Evolutionary conservation across 2,888 invertebrate genomes (phyloP), one percentile per base, ranked within the genome.

Genomic region (Philhelius pedissequus): DNA sequence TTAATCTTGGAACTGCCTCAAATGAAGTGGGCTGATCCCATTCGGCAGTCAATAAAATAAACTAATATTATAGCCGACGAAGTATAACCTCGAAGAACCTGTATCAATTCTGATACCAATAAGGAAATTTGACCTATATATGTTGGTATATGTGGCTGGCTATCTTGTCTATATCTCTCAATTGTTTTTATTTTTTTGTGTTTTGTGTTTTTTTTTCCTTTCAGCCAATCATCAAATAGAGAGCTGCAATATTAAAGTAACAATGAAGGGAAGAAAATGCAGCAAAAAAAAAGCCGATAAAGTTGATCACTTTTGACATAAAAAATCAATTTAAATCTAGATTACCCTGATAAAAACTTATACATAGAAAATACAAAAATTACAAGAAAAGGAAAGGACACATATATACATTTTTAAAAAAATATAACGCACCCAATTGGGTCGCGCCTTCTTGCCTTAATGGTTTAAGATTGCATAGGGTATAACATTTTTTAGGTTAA

Each of bases 271-370:
- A 56, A 54, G 30, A 56, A 35, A 20, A n/a, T 56, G 2, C 40
- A 40, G 40, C 15, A 66, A 40, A 76, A 52, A n/a, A 18, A 75
- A 66, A 56, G 43, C 25, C 32, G 40, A 54, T 45, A 62, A 60
- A 68, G 5, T 20, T 56, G 73, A 73, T 38, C 68, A 60, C 40
- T 38, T 66, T 75, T 70, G 80, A 84, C 84, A 84, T 68, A 62
- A 76, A 76, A 84, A 84, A 84, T 84, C 84, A 74, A 84, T 84
- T 84, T 80, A 75, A 60, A 84, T 75, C 66, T 79, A 66, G 74
- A 74, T 83, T 68, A 69, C 43, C 9, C 32, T 58, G 83, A 83
- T 70, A 70, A 66, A 75, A 70, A 75, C n/a, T 22, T 8, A n/a
- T n/a, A 15, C 79, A 79, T 56, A 56, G 43, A 62, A 71, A 66